Conservation (phyloP, 2,113 vertebrate genomes). For the Eolophus roseicapilla region DNA sequence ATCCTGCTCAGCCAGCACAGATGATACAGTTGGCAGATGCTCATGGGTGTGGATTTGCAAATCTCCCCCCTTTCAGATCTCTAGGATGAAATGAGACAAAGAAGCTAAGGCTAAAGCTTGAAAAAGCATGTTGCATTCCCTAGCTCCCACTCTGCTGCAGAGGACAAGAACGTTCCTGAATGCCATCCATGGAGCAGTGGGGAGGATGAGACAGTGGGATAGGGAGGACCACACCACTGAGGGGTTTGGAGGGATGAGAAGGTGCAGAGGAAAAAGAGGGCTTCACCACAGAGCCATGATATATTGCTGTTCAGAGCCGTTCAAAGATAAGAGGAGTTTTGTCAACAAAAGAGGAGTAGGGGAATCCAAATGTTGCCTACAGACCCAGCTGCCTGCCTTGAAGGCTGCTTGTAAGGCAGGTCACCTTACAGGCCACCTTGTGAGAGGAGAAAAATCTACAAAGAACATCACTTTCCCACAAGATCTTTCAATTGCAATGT, state of each 20-base stretch:
- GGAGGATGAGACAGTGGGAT: background rate
- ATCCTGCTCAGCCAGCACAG: no score
- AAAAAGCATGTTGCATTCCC: background rate
- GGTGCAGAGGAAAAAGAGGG: background rate
- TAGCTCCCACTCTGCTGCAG: rapidly evolving
- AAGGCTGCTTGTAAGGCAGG: background rate
- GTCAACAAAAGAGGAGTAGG: rapidly evolving
- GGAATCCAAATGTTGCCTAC: background rate
- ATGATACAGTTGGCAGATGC: background rate
- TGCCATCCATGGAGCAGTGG: background rate
- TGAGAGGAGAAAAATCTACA: background rate
- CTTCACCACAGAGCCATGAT: background rate
- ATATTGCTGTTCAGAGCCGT: rapidly evolving
- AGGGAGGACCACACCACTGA: rapidly evolving
- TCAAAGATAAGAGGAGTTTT: background rate
- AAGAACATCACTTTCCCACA: background rate
- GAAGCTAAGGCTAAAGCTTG: background rate
- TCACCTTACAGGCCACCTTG: background rate
- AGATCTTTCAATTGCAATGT: background rate
- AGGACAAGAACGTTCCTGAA: background rate
- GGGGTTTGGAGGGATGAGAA: rapidly evolving
- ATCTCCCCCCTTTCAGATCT: background rate
- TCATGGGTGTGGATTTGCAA: rapidly evolving
- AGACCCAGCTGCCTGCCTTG: background rate
- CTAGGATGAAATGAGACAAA: background rate